Evolutionary conservation across 2,113 vertebrate species (phyloP).

Genomic region (Nansenia antarctica): DNA sequence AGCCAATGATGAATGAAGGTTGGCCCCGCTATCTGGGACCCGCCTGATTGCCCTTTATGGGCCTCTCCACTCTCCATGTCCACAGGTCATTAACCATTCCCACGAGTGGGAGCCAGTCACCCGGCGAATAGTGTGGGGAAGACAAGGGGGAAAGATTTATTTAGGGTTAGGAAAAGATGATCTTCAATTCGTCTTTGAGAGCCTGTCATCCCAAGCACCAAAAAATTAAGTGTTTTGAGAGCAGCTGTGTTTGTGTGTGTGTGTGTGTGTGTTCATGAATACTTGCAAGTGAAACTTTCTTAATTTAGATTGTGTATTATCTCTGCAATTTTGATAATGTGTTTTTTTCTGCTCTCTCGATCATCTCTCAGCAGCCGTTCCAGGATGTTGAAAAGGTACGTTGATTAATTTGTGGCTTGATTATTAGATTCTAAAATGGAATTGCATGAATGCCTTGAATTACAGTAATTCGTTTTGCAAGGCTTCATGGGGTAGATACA

Average conservation of each 20-base stretch:
- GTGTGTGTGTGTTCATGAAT: conserved; percentile 5
- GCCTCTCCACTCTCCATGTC: conserved; percentile 12
- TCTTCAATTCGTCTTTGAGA: conserved; percentile 25
- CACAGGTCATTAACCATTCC: conserved; percentile 46
- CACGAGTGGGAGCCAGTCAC: conserved; percentile 20
- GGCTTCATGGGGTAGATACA: not conserved
- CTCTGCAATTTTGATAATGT: conserved; percentile 4
- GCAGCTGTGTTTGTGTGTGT: not conserved
- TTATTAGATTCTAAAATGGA: not conserved
- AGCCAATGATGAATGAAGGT: conserved; percentile 33
- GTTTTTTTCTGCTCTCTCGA: conserved; percentile 14
- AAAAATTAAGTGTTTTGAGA: not conserved
- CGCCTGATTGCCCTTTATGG: conserved; percentile 39
- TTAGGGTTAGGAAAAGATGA: conserved; percentile 46
- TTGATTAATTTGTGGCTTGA: conserved; percentile 16
- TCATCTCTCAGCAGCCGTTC: conserved; percentile 70
- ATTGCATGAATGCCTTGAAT: not conserved
- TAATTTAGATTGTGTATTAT: conserved; percentile 14
- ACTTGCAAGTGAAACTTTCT: not conserved
- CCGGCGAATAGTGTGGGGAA: conserved; percentile 31
- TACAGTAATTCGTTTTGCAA: not conserved
- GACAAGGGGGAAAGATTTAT: conserved; percentile 48
- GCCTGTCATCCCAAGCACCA: conserved; percentile 3
- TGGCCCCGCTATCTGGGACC: conserved; percentile 26
- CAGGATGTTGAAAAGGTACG: conserved; percentile 85